Evolutionary conservation across 2,113 vertebrate genomes (phyloP).

Genomic region (Strigops habroptila): DNA sequence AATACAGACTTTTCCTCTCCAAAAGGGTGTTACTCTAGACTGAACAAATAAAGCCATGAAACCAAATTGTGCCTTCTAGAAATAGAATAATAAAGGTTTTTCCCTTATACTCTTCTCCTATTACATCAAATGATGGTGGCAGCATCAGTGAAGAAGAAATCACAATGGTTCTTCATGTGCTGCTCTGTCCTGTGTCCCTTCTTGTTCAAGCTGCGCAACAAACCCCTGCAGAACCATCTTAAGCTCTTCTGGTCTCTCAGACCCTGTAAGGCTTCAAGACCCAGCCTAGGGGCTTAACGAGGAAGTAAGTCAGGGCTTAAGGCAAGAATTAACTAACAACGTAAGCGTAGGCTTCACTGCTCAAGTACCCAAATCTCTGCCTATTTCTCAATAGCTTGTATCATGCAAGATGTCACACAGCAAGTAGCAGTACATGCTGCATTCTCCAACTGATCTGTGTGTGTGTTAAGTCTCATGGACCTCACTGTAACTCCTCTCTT

Average conservation of each 20-base stretch:
- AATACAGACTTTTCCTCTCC: background rate
- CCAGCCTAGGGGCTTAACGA: background rate
- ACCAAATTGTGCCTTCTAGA: background rate
- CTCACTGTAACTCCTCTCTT: background rate
- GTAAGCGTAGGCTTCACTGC: background rate
- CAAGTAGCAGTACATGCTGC: accelerated
- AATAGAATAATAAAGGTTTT: background rate
- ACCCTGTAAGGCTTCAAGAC: background rate
- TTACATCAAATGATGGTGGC: background rate
- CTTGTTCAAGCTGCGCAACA: background rate
- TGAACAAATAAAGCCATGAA: background rate
- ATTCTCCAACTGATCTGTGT: background rate
- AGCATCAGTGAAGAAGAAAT: background rate
- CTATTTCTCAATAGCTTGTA: background rate
- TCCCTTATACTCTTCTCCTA: background rate
- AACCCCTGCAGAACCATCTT: background rate
- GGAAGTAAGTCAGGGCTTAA: background rate
- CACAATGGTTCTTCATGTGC: background rate
- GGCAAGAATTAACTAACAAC: background rate
- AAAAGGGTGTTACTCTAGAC: background rate
- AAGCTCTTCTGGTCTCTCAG: background rate
- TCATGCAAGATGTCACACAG: background rate
- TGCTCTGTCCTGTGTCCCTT: background rate
- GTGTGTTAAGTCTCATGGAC: background rate
- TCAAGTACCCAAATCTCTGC: background rate